Base-by-base conservation (phyloP, 2,888 invertebrate genomes). In the Pristionchus exspectatus region DNA sequence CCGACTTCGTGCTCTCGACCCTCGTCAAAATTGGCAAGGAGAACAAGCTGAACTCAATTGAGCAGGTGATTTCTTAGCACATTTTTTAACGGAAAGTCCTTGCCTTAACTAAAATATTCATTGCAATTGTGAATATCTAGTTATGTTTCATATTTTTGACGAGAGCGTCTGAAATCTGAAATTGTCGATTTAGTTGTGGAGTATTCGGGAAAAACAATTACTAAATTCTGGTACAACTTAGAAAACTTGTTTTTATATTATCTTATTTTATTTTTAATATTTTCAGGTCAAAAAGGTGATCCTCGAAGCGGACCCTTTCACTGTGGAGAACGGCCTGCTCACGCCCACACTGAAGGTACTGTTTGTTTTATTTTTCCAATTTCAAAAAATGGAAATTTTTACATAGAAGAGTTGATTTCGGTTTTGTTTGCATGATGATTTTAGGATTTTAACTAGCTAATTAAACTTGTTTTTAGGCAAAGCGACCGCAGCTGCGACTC, bases 221-320 rank as follows among this genome's bases (percentile, higher is more conserved):
- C 38, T 38, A 38, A 38, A 3, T 38, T 5, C 38, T 3, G n/a
- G n/a, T n/a, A n/a, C n/a, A n/a, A 27, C n/a, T 14, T 12, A 27
- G 3, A 27, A 14, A 27, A 66, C 66, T 16, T 27, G 77, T 3
- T 27, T 12, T 10, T 30, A 21, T 38, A 77, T 30, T 44, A 74
- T 50, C 1, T n/a, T n/a, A n/a, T n/a, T n/a, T n/a, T n/a, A n/a
- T n/a, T n/a, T n/a, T n/a, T 18, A 7, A 33, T 59, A 24, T 18
- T 91, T 91, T 24, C 90, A 93, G 92, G 92, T 93, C 18, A 92
- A 98, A 96, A 98, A 98, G 95, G 97, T 98, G 92, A 97, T 98
- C 95, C 96, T 99, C 90, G 98, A 98, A 96, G 97, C 98, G 44
- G 98, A 98, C 96, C 97, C 97, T 93, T 98, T 99, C 96, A 98